Evolutionary conservation across 2,797 vertebrate species (phyloP), one percentile per base, ranked within the genome.

Genomic region (Allobates femoralis): DNA sequence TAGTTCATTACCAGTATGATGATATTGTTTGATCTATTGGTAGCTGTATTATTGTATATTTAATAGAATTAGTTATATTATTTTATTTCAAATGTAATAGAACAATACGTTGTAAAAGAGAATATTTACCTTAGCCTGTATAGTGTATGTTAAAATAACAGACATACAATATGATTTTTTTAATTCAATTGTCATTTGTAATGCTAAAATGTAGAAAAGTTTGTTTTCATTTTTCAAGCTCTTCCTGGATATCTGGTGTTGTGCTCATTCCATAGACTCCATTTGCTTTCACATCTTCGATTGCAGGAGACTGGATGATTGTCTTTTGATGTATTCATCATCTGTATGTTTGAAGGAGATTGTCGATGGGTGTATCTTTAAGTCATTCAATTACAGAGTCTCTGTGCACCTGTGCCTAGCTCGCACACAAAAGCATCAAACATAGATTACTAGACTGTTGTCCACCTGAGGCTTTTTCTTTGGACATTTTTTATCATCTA

Each of bases 391-490:
- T 87, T 87, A 79, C 37, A 71, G 23, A 83, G 53, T 51, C 28
- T 26, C 2, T 46, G 26, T 79, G 64, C 81, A 87, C 74, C 74
- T 83, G 74, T 79, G 75, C 30, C 79, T 67, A 46, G 83, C 46
- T 84, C 78, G 41, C 46, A 77, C 50, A 73, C 19, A 81, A 16
- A 58, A 37, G 66, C 32, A 58, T 58, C 73, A 64, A 23, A 58
- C 46, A 30, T 46, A 69, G 73, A 83, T 69, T 87, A 56, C 69
- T 66, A 28, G 19, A 50, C 64, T 66, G 34, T 19, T 55, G 28
- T 76, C 85, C 85, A 86, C 85, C 79, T 86, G 79, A 41, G 73
- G 60, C 64, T 74, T 86, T n/a, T 73, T 67, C 16, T 15, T 26
- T 41, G 51, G 26, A 53, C 19, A 34, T 46, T 12, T 28, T n/a